phyloP scores from a whole-genome alignment of 2,797 vertebrate genomes.

The Antennarius maculatus region DNA sequence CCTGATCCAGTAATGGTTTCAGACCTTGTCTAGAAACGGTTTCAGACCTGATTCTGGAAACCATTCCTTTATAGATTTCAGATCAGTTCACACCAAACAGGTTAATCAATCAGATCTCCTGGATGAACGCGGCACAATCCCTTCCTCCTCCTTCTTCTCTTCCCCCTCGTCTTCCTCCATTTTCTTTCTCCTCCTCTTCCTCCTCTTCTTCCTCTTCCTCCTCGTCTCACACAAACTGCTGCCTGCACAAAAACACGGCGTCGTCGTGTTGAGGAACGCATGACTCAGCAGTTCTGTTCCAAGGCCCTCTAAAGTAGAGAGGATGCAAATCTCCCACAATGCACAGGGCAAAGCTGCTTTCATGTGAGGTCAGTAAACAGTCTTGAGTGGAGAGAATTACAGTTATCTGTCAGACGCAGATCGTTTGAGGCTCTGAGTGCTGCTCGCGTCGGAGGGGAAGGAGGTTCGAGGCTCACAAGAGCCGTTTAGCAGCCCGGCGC shows the following conservation, averaged over 20 bases:
- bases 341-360: constrained; percentile 70
- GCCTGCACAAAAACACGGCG: constrained; percentile 25
- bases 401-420: constrained; percentile 72
- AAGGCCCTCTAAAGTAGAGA: constrained; percentile 61
- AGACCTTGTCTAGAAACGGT: too few species aligned
- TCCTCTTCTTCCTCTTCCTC: background rate
- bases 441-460: constrained; percentile 40
- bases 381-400: constrained; percentile 69
- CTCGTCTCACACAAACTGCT: constrained; percentile 12
- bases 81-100: too few species aligned
- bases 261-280: constrained; percentile 46
- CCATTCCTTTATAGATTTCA: too few species aligned
- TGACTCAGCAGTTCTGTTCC: constrained; percentile 63
- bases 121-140: too few species aligned
- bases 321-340: constrained; percentile 72
- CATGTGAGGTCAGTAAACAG: constrained; percentile 72
- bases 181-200: too few species aligned
- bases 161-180: background rate
- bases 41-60: too few species aligned
- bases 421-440: constrained; percentile 70
- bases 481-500: constrained; percentile 46
- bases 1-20: too few species aligned
- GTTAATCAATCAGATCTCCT: too few species aligned
- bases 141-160: too few species aligned
- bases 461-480: constrained; percentile 55